Conservation (phyloP, 2,888 invertebrate species). For the Caradrina clavipalpis region DNA sequence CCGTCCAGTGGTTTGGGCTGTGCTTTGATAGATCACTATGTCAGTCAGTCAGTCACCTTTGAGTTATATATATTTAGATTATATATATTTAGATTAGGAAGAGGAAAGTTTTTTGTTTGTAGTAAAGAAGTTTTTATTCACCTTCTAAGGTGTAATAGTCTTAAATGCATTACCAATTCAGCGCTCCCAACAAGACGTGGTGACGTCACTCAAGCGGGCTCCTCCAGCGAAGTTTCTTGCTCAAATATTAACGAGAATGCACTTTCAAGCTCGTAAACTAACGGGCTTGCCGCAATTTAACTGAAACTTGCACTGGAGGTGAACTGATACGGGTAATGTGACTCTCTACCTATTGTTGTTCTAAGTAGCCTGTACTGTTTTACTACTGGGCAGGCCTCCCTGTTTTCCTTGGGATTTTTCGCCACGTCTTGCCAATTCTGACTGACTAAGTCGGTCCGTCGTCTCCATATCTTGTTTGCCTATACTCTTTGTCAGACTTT, state of each 20-base stretch:
- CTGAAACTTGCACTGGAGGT: conserved; percentile 15
- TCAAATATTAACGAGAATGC: conserved; percentile 53
- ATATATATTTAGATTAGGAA: too few species aligned
- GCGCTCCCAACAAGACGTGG: conserved; percentile 28
- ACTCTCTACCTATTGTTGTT: background rate
- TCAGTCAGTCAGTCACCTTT: background rate
- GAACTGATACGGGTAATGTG: conserved; percentile 7
- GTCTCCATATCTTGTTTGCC: too few species aligned
- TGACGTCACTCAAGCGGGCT: conserved; percentile 26
- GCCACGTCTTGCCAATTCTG: too few species aligned
- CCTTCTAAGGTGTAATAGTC: background rate
- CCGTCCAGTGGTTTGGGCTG: too few species aligned
- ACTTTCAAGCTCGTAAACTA: conserved; percentile 21
- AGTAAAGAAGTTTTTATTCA: background rate
- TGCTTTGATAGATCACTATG: too few species aligned
- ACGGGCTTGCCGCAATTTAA: conserved; percentile 23
- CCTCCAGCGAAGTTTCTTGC: conserved; percentile 30
- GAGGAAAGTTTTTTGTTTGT: too few species aligned
- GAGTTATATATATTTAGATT: too few species aligned
- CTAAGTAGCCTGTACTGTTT: too few species aligned
- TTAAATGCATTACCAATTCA: conserved; percentile 32
- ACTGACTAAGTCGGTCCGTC: too few species aligned
- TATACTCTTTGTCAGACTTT: too few species aligned
- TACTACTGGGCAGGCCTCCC: too few species aligned
- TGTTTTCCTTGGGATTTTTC: too few species aligned